phyloP scores from a whole-genome alignment of 2,888 invertebrate genomes.

The Scaptomyza polygonia region DNA sequence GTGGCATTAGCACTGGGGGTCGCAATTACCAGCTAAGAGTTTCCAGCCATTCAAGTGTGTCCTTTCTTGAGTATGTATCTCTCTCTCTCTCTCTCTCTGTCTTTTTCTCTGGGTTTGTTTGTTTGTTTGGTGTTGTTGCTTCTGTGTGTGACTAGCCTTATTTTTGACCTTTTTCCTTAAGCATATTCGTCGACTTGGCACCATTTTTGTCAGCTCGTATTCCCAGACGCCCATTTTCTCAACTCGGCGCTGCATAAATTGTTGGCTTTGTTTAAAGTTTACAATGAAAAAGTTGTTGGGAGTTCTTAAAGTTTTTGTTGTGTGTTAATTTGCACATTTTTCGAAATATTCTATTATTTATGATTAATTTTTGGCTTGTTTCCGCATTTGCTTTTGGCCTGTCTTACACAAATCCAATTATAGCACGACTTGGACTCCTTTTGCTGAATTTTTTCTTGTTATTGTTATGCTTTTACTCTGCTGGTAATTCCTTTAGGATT shows the following conservation, averaged over 20 bases:
- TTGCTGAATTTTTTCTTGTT: constrained; percentile 6
- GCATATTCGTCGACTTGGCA: constrained; percentile 18
- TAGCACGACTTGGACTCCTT: constrained; percentile 43
- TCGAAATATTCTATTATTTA: constrained; percentile 59
- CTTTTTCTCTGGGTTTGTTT: constrained; percentile 4
- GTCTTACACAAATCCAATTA: constrained; percentile 61
- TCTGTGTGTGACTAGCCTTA: constrained; percentile 23
- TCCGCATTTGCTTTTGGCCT: constrained; percentile 12
- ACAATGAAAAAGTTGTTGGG: constrained; percentile 44
- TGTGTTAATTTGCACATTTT: constrained; percentile 61
- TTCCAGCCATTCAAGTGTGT: constrained; percentile 68
- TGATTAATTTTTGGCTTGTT: constrained; percentile 39
- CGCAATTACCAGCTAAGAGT: constrained; percentile 69
- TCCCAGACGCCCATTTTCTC: constrained; percentile 64
- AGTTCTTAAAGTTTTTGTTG: constrained; percentile 37
- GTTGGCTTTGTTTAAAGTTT: constrained; percentile 50
- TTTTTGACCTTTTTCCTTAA: constrained; percentile 16
- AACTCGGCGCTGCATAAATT: constrained; percentile 66
- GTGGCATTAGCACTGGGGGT: constrained; percentile 72
- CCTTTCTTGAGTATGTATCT: constrained; percentile 28
- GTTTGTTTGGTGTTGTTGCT: constrained; percentile 13
- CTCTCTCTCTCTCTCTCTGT: constrained; percentile 3
- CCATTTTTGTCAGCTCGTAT: constrained; percentile 43
- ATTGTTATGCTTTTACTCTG: constrained; percentile 60
- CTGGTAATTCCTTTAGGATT: constrained; percentile 78